phyloP scores from a whole-genome alignment of 1,140 invertebrate species.

The Drosophila elegans region DNA sequence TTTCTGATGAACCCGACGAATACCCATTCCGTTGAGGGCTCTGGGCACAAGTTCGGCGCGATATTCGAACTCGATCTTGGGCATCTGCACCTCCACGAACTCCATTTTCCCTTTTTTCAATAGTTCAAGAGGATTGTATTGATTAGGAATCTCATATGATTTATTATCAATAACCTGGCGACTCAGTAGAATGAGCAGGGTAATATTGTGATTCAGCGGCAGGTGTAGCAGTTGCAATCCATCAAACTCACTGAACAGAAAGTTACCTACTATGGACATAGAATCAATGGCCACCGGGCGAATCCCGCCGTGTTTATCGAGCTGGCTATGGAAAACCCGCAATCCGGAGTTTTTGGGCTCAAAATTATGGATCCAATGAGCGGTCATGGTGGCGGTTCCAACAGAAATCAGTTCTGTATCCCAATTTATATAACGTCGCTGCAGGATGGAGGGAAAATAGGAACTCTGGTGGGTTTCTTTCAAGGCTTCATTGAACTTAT shows the following conservation, averaged over 20 bases:
- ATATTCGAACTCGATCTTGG: constrained; percentile 1
- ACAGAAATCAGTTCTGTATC: background rate
- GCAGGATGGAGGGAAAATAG: background rate
- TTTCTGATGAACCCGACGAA: background rate
- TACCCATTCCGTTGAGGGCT: background rate
- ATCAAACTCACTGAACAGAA: background rate
- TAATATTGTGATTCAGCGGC: background rate
- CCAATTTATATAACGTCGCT: background rate
- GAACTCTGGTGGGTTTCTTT: background rate
- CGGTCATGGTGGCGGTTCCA: background rate
- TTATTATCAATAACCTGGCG: background rate
- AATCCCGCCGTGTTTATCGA: background rate
- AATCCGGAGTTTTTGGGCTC: background rate
- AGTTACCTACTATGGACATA: background rate
- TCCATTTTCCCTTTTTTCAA: background rate
- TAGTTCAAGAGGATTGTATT: background rate
- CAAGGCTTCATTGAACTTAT: background rate
- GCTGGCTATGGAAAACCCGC: background rate
- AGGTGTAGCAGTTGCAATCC: background rate
- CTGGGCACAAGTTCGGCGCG: background rate
- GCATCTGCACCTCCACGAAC: background rate
- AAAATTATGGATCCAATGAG: background rate
- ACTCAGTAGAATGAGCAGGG: background rate
- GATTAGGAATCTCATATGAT: background rate
- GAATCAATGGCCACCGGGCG: background rate